Conservation (phyloP, 1,140 invertebrate species). For the Plodia interpunctella region DNA sequence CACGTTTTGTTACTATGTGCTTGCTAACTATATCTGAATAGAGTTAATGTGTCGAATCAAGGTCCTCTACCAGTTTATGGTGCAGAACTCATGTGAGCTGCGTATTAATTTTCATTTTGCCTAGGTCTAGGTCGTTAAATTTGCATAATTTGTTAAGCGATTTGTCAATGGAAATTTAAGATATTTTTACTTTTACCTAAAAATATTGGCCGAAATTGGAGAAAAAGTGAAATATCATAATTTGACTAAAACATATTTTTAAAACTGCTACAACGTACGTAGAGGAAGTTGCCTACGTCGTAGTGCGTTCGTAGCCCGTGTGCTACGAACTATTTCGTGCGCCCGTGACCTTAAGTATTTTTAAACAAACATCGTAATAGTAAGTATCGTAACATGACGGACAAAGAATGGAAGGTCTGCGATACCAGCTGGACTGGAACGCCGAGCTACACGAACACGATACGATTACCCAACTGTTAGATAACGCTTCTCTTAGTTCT, state of each 20-base stretch:
- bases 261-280: neutral
- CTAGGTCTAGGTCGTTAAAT: too few relatives aligned
- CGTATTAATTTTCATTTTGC: neutral
- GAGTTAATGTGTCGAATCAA: slow-evolving; percentile 13
- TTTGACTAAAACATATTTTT: neutral
- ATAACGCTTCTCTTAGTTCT: slow-evolving; percentile 9
- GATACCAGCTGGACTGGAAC: slow-evolving; percentile 4
- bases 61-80: slow-evolving; percentile 1
- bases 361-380: slow-evolving; percentile 1
- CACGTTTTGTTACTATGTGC: slow-evolving; percentile 9
- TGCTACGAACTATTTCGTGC: slow-evolving; percentile 3
- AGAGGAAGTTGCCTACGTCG: neutral
- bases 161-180: too few relatives aligned
- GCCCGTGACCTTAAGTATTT: slow-evolving; percentile 1
- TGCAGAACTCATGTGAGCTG: neutral
- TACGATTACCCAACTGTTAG: slow-evolving; percentile 14
- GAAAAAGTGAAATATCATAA: too few relatives aligned
- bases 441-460: slow-evolving; percentile 4
- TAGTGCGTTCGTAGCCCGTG: neutral
- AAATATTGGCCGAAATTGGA: too few relatives aligned
- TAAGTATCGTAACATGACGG: neutral
- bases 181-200: too few relatives aligned
- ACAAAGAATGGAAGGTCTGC: neutral
- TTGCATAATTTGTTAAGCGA: too few relatives aligned
- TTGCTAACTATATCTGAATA: slow-evolving; percentile 14